These are phyloP conservation scores for Andricus curvator DNA, from an alignment of 2,888 invertebrate species.

Conservation along the genomic window DNA sequence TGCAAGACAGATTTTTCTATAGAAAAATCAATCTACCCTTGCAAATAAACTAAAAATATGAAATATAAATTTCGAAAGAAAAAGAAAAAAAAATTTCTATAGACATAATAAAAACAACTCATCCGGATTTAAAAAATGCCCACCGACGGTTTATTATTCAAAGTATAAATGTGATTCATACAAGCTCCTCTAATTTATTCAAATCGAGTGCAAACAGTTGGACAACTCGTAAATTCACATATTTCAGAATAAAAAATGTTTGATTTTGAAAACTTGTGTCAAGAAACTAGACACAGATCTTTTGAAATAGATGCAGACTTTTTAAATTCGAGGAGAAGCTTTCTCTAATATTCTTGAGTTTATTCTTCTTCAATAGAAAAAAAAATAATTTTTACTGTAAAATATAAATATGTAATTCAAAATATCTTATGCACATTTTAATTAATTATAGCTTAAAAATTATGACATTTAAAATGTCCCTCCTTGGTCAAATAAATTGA, in stretches of 20 bases:
- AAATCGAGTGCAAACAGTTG: slow-evolving; percentile 12
- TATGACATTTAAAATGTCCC: background rate
- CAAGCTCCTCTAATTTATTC: slow-evolving; percentile 8
- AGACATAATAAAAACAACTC: background rate
- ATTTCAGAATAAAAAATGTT: background rate
- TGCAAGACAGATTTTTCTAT: slow-evolving; percentile 3
- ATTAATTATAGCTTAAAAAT: background rate
- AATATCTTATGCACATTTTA: background rate
- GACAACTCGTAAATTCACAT: background rate
- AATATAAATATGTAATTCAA: background rate
- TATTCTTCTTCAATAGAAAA: background rate
- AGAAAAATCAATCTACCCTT: background rate
- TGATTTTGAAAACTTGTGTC: background rate
- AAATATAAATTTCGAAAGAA: background rate
- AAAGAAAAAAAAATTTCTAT: background rate
- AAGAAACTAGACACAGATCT: background rate
- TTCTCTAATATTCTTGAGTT: background rate
- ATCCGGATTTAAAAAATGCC: background rate
- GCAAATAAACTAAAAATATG: background rate
- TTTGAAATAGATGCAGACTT: background rate
- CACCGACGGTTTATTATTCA: slow-evolving; percentile 1
- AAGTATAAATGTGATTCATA: slow-evolving; percentile 27
- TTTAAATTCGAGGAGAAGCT: background rate
- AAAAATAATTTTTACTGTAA: background rate
- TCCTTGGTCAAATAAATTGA: background rate